Conservation (phyloP, 2,113 vertebrate species). For the Glaucomys volans region DNA sequence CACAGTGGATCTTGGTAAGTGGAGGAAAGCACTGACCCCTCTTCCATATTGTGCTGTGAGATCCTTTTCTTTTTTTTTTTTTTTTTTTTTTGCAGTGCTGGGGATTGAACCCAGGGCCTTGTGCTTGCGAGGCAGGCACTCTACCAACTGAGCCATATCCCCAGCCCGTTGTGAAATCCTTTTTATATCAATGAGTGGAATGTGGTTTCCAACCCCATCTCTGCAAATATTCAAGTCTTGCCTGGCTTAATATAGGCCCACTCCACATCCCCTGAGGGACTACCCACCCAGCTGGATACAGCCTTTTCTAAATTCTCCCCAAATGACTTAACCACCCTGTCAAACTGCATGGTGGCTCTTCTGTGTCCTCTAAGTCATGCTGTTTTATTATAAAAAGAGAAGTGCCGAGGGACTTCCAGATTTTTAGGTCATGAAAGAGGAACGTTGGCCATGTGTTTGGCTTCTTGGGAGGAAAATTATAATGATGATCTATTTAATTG, state of each 20-base stretch:
- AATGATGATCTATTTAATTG: not conserved
- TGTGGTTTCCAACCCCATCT: not conserved
- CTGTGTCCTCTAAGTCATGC: not conserved
- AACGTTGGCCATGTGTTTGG: not conserved
- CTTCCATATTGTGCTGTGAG: slow-evolving; percentile 20
- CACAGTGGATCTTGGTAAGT: slow-evolving; percentile 74
- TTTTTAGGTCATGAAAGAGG: not conserved
- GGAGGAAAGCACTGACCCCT: not conserved
- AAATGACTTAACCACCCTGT: not conserved
- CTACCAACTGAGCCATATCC: no score
- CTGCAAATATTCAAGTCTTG: slow-evolving; percentile 2
- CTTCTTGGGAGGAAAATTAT: slow-evolving; percentile 14
- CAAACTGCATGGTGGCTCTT: not conserved
- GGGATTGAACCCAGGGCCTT: no score
- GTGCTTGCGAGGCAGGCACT: no score
- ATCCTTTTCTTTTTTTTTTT: no score
- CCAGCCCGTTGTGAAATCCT: no score
- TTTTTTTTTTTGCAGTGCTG: no score
- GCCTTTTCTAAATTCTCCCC: slow-evolving; percentile 41
- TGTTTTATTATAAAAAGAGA: slow-evolving; percentile 18
- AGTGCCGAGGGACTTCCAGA: not conserved
- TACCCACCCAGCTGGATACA: not conserved
- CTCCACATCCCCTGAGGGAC: not conserved
- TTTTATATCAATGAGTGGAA: not conserved
- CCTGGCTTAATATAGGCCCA: not conserved